A percentile compares a stretch with the other conserved stretches of the same genome.
Evolutionary conservation across 2,888 invertebrate genomes (phyloP).

Genomic region (Liodrosophila aerea): DNA sequence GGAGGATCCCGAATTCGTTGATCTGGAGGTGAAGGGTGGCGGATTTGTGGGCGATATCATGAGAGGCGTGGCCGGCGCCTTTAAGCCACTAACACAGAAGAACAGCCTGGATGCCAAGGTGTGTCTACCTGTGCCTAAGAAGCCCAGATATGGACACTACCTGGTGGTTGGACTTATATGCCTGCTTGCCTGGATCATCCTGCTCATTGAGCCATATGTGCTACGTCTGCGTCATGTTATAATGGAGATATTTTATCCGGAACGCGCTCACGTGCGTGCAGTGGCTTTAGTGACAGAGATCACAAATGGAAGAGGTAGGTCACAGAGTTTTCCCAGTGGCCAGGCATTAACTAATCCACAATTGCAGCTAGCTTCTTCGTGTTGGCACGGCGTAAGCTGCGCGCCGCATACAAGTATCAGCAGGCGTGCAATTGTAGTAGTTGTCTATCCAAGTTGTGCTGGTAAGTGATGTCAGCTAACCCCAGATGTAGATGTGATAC

Average conservation of each 20-base stretch:
- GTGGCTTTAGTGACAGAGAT: slow-evolving; percentile 89
- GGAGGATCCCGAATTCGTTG: slow-evolving; percentile 84
- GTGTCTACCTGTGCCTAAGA: slow-evolving; percentile 89
- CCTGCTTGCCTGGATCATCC: slow-evolving; percentile 87
- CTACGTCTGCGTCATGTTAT: slow-evolving; percentile 89
- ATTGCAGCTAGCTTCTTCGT: slow-evolving; percentile 86
- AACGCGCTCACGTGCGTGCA: slow-evolving; percentile 88
- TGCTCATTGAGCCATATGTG: slow-evolving; percentile 90
- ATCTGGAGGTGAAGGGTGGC: slow-evolving; percentile 86
- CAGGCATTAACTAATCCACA: background rate
- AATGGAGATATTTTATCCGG: slow-evolving; percentile 90
- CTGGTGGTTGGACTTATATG: slow-evolving; percentile 86
- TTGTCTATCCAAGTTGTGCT: slow-evolving; percentile 83
- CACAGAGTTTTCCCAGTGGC: too few relatives aligned
- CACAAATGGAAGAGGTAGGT: slow-evolving; percentile 85
- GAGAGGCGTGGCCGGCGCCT: slow-evolving; percentile 85
- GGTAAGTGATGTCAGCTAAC: slow-evolving; percentile 72
- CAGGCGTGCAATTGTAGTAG: slow-evolving; percentile 83
- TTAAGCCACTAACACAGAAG: slow-evolving; percentile 84
- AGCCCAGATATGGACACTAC: slow-evolving; percentile 87
- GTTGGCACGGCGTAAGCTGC: slow-evolving; percentile 87
- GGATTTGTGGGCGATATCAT: slow-evolving; percentile 87
- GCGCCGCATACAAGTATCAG: slow-evolving; percentile 83
- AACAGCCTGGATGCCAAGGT: slow-evolving; percentile 85
- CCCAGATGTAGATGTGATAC: too few relatives aligned